Percentiles rank a stretch among this genome's conserved stretches.
phyloP scores from a whole-genome alignment of 2,888 invertebrate species.

The Heliconius ismenius region DNA sequence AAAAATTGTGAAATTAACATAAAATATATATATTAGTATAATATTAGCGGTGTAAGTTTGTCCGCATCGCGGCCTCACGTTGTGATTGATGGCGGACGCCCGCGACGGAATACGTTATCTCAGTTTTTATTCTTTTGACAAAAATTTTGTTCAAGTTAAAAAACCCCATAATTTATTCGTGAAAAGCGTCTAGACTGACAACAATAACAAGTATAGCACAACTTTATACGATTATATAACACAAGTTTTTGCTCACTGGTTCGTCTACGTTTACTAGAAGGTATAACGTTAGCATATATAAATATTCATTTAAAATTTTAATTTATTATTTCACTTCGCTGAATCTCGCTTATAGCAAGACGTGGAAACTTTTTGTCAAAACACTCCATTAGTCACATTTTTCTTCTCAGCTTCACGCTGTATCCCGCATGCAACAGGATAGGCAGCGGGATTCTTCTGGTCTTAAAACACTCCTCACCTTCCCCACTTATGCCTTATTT shows the following conservation, averaged over 20 bases:
- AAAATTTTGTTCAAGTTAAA: slow-evolving; percentile 20
- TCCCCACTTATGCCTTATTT: no score
- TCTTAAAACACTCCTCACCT: no score
- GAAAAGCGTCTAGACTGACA: not conserved
- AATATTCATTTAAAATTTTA: not conserved
- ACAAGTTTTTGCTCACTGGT: not conserved
- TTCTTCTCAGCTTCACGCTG: no score
- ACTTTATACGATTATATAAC: not conserved
- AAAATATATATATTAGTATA: not conserved
- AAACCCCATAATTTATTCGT: slow-evolving; percentile 13
- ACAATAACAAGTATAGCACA: not conserved
- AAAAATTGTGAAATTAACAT: not conserved
- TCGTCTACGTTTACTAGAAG: not conserved
- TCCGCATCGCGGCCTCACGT: not conserved
- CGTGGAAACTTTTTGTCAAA: no score
- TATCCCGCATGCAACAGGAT: no score
- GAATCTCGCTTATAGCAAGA: no score
- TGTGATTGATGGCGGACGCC: slow-evolving; percentile 11
- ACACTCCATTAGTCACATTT: no score
- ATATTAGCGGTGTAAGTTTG: not conserved
- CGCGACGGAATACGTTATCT: slow-evolving; percentile 22
- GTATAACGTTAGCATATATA: no score
- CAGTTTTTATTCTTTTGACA: slow-evolving; percentile 18
- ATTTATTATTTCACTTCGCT: no score
- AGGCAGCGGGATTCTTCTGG: no score